Base-by-base conservation (phyloP, 2,888 invertebrate species). In the Cordilura impudica region DNA sequence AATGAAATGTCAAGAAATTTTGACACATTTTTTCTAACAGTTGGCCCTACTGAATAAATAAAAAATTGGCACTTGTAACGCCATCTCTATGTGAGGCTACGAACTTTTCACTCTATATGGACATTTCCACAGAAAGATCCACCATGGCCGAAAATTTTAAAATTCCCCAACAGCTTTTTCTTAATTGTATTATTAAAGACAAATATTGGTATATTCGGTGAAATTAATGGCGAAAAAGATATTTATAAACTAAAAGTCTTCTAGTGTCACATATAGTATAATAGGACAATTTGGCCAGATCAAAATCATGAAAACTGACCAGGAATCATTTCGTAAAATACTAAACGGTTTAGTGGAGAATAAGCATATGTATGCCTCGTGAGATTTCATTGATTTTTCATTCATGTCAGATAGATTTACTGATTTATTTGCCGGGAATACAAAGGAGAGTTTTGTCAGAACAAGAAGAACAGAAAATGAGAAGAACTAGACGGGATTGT, bases 191-290 rank as follows among this genome's bases (percentile, higher is more conserved):
- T n/a, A n/a, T n/a, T n/a, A n/a, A n/a, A n/a, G n/a, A n/a, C n/a
- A n/a, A n/a, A n/a, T 49, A 94, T 95, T 78, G 98, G 99, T 89
- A 91, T 98, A 43, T 98, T 98, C 87, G 97, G 97, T 0, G 91
- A 93, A 12, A 91, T 95, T 4, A 94, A 95, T 0, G 98, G 98
- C 86, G 98, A 99, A 89, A 98, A 98, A 88, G 96, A 98, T 90
- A 93, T 98, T 0, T 92, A 93, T 0, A 95, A 96, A 86, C 93
- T 98, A 98, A 97, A 89, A 97, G 97, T 85, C 97, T 93, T 83
- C 94, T 96, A 10, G 96, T 96, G 0, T 92, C 97, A 51, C 93
- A 94, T 87, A 95, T 98, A 73, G 90, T 97, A 0, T 94, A 96
- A 0, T 93, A 96, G 91, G 93, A 95, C 49, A 93, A 96, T 7